These are phyloP conservation scores for Nipponacmea schrenckii DNA, from an alignment of 2,888 invertebrate genomes.

Conservation along the genomic window DNA sequence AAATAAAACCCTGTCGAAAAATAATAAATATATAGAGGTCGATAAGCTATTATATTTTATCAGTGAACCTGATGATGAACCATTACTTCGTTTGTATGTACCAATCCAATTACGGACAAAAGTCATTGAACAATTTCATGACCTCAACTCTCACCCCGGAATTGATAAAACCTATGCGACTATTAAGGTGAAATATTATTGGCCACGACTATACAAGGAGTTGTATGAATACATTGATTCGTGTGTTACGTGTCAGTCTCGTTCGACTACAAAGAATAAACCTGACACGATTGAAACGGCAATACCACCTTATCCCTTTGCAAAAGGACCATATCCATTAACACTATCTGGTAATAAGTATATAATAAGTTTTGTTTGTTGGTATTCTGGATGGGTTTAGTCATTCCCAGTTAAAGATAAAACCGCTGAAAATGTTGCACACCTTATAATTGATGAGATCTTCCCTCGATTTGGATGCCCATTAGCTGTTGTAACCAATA, in stretches of 20 bases:
- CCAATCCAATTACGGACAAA: background rate
- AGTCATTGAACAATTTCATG: constrained; percentile 10
- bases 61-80: background rate
- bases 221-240: constrained; percentile 10
- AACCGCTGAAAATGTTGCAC: constrained; percentile 24
- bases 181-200: constrained; percentile 17
- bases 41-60: background rate
- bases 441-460: constrained; percentile 32
- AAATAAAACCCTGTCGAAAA: no score
- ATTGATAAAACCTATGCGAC: constrained; percentile 15
- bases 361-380: constrained; percentile 12
- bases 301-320: constrained; percentile 14
- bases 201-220: constrained; percentile 9
- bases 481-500: constrained; percentile 18
- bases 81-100: background rate
- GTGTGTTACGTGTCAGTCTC: constrained; percentile 13
- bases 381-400: constrained; percentile 22
- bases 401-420: constrained; percentile 28
- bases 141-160: constrained; percentile 10
- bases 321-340: constrained; percentile 22
- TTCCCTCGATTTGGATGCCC: constrained; percentile 27
- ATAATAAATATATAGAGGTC: background rate
- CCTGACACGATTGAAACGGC: constrained; percentile 15
- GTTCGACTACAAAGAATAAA: constrained; percentile 7
- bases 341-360: constrained; percentile 22